A percentile compares a stretch with the other conserved stretches of the same genome.
Conservation (phyloP, 1,140 invertebrate species). For the Pantala flavescens region DNA sequence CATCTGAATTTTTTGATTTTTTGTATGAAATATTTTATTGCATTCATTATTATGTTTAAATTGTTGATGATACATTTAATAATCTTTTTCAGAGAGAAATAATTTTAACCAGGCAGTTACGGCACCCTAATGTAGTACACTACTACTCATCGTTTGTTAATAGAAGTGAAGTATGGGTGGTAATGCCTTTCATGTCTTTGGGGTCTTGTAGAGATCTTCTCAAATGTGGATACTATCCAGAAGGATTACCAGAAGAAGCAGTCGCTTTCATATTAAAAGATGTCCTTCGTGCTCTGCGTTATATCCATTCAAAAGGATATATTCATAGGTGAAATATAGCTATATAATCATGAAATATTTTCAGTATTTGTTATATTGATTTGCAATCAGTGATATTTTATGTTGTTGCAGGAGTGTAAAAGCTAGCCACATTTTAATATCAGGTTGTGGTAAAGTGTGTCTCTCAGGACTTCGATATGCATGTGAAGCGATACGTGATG, state of each 20-base stretch:
- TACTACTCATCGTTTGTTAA: conserved; percentile 63
- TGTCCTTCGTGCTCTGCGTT: conserved; percentile 64
- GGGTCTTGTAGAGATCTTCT: conserved; percentile 72
- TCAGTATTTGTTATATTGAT: no score
- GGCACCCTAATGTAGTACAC: conserved; percentile 64
- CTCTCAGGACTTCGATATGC: conserved; percentile 69
- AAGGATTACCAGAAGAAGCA: conserved; percentile 68
- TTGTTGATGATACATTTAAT: no score
- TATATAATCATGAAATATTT: no score
- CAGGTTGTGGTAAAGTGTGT: conserved; percentile 52
- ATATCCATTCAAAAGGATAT: conserved; percentile 72
- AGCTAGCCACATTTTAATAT: conserved; percentile 74
- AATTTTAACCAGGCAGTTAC: conserved; percentile 55
- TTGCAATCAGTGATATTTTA: no score
- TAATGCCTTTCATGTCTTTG: conserved; percentile 68
- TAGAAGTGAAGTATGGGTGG: conserved; percentile 60
- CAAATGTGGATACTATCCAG: conserved; percentile 55
- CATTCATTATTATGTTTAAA: no score
- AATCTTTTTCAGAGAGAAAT: conserved; percentile 57
- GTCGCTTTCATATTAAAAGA: conserved; percentile 70
- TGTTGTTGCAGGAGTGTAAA: conserved; percentile 54
- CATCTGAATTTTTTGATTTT: no score
- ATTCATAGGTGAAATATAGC: conserved; percentile 60
- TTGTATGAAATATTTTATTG: no score
- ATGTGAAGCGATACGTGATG: conserved; percentile 56